Percentiles rank a stretch among this genome's conserved stretches.
phyloP scores from a whole-genome alignment of 2,797 vertebrate genomes.

The Leptoclinus maculatus region DNA sequence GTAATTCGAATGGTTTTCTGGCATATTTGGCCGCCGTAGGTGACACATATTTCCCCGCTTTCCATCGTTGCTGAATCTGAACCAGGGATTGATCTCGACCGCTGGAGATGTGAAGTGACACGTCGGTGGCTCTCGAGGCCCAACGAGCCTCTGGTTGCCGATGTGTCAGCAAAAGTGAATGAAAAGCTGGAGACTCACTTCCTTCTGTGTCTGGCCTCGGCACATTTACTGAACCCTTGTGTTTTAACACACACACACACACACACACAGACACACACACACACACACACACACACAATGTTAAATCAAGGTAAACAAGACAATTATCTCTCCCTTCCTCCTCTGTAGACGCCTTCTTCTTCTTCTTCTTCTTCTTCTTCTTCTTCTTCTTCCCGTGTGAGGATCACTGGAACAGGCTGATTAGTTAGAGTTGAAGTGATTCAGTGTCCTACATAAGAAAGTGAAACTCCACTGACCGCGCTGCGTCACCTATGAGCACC shows the following conservation, averaged over 20 bases:
- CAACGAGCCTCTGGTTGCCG: constrained; percentile 42
- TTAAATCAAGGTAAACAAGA: constrained; percentile 66
- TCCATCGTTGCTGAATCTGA: constrained; percentile 35
- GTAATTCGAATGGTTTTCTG: constrained; percentile 19
- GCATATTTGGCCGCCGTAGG: not conserved
- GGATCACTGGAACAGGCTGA: constrained; percentile 24
- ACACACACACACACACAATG: constrained; percentile 14
- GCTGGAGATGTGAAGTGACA: constrained; percentile 51
- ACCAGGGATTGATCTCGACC: constrained; percentile 44
- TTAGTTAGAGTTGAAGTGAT: constrained; percentile 37
- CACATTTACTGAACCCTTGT: constrained; percentile 50
- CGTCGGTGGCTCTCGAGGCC: constrained; percentile 49
- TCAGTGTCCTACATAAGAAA: constrained; percentile 37
- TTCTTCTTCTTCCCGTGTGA: not conserved
- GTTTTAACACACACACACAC: constrained; percentile 35
- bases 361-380: not conserved
- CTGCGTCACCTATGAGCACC: constrained; percentile 29
- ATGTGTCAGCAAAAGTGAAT: constrained; percentile 64
- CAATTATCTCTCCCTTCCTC: constrained; percentile 37
- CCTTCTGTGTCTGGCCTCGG: constrained; percentile 51
- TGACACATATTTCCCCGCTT: constrained; percentile 10
- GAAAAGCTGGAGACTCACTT: constrained; percentile 50
- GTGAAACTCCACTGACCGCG: not conserved
- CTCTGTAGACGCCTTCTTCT: not conserved
- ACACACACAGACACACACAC: constrained; percentile 15